Evolutionary conservation across 2,113 vertebrate species (phyloP), one percentile per base, ranked within the genome.

Genomic region (Actenoides hombroni): DNA sequence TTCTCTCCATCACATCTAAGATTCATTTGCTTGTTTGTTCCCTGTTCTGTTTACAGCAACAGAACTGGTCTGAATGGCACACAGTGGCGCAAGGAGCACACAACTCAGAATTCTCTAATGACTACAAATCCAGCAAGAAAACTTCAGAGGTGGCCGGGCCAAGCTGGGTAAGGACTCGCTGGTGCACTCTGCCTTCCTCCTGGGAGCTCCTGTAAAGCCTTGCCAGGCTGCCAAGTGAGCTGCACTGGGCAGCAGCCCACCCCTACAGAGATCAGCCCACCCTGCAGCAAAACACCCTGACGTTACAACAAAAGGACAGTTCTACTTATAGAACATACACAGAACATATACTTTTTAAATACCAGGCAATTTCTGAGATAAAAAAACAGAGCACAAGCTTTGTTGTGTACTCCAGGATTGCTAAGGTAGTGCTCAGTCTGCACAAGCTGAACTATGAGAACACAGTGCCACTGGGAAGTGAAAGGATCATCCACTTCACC

Each of bases 81-180:
- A 67, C 20, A 65, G 29, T 65, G 54, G 54, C 2, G 3, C 56
- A 14, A 46, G 46, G 15, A 46, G n/a, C 25, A 70, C 65, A 29
- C 40, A 74, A 26, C 23, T 53, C 24, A 16, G 19, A 31, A 26
- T 13, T 13, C 46, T 42, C 57, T 46, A 60, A 14, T 2, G 19
- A 35, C 48, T n/a, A 11, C 11, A 80, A 90, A 71, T 26, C 5
- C 75, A 88, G 14, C 39, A 51, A 56, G 24, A 54, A 57, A 51
- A 16, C 5, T 13, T 31, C 37, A 54, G 61, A 69, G 23, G 25
- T 37, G 40, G 10, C 37, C 44, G n/a, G 9, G 44, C 46, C 44
- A 31, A 25, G 49, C 29, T 17, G 31, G 37, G 35, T 2, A 1
- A 56, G 59, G 80, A 56, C 10, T 12, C 0, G 1, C 10, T 0